phyloP scores from a whole-genome alignment of 2,888 invertebrate species.

The Macaria notata region DNA sequence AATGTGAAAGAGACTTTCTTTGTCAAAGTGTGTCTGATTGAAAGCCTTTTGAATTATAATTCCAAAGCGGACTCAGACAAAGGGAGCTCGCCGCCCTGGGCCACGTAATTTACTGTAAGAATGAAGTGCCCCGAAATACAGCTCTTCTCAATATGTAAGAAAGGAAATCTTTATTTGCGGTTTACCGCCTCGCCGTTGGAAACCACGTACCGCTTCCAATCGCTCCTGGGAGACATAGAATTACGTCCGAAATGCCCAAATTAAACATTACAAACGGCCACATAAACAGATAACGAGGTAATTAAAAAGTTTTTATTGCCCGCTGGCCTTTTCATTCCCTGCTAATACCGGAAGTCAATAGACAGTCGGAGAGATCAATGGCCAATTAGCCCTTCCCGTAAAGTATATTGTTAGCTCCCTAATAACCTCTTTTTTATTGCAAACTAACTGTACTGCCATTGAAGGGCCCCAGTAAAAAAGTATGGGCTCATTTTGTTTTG shows the following conservation, averaged over 20 bases:
- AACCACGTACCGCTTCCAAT: not conserved
- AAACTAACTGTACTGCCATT: conserved; percentile 8
- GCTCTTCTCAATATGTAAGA: not conserved
- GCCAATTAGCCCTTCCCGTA: conserved; percentile 23
- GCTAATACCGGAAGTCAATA: conserved; percentile 24
- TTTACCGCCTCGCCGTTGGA: conserved; percentile 1
- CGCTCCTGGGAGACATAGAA: conserved; percentile 1
- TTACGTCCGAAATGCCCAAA: conserved; percentile 15
- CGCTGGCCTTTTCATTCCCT: conserved; percentile 14
- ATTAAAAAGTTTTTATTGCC: conserved; percentile 26
- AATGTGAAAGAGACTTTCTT: conserved; percentile 6
- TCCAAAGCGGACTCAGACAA: not conserved
- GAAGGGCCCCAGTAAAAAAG: conserved; percentile 10
- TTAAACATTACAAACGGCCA: conserved; percentile 19
- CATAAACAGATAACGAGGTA: conserved; percentile 26
- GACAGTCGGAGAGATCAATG: conserved; percentile 24
- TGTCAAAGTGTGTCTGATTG: not conserved
- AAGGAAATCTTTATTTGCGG: conserved; percentile 5
- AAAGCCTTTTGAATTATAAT: not conserved
- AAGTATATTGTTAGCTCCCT: conserved; percentile 12
- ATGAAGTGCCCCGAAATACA: not conserved
- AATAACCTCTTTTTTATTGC: conserved; percentile 21
- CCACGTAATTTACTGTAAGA: not conserved
- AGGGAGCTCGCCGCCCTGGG: not conserved
- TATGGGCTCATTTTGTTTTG: conserved; percentile 9